A percentile compares a stretch with the other conserved stretches of the same genome.
Conservation (phyloP, 2,888 invertebrate genomes). For the Torymus texanus region DNA sequence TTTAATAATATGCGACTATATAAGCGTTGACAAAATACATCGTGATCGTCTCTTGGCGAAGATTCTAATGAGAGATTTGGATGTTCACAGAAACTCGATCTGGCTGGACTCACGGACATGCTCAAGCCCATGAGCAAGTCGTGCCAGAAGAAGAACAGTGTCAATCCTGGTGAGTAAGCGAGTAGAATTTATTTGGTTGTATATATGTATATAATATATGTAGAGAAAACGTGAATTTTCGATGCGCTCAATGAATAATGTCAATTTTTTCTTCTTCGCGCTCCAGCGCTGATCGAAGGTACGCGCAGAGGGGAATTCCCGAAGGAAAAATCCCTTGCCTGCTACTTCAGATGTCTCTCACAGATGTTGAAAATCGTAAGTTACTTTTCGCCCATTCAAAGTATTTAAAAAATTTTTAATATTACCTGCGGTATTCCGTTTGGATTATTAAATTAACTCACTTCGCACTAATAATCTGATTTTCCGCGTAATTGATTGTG, state of each 20-base stretch:
- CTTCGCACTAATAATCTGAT: no score
- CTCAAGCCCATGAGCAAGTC: conserved; percentile 45
- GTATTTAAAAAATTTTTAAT: background rate
- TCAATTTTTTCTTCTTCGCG: background rate
- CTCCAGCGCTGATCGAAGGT: conserved; percentile 17
- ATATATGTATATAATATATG: background rate
- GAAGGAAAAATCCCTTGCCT: conserved; percentile 38
- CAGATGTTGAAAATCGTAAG: conserved; percentile 47
- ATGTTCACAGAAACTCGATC: conserved; percentile 31
- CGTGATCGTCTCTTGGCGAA: no score
- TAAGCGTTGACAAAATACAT: background rate
- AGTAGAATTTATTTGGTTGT: no score
- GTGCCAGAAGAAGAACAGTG: conserved; percentile 45
- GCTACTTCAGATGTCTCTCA: conserved; percentile 51
- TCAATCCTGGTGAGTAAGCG: conserved; percentile 36
- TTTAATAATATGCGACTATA: background rate
- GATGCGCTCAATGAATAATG: background rate
- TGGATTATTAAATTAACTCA: background rate
- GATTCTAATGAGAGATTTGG: background rate
- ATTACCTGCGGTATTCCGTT: background rate
- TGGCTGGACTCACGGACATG: conserved; percentile 11
- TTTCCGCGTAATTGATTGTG: no score
- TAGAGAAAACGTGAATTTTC: background rate
- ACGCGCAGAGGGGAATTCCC: conserved; percentile 37
- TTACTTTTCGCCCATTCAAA: background rate